Conservation (phyloP, 1,140 invertebrate species). For the Apis cerana region DNA sequence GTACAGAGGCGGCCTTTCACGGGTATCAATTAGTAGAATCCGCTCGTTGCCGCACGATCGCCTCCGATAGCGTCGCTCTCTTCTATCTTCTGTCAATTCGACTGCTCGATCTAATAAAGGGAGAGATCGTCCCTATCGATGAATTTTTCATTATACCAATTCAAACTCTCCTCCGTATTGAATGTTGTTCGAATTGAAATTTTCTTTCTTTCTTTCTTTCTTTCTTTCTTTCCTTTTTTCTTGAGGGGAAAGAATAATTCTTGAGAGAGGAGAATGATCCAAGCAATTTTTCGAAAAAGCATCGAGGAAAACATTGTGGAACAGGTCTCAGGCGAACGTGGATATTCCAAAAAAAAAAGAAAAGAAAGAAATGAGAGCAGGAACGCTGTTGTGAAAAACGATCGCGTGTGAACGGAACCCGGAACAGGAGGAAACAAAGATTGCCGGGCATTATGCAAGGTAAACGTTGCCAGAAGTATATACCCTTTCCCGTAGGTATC, state of each 20-base stretch:
- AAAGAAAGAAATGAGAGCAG: neutral
- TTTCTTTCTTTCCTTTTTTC: neutral
- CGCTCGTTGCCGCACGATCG: constrained; percentile 36
- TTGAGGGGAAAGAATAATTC: neutral
- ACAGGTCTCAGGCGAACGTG: too few species aligned
- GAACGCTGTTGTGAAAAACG: neutral
- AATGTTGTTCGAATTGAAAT: neutral
- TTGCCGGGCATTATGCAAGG: constrained; percentile 67
- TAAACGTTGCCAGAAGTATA: constrained; percentile 62
- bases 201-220: neutral
- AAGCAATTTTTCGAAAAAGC: too few species aligned
- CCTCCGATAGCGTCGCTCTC: constrained; percentile 9
- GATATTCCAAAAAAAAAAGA: too few species aligned
- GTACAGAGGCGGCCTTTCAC: constrained; percentile 63
- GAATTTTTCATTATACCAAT: neutral
- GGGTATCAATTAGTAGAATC: constrained; percentile 65
- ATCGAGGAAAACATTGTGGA: too few species aligned
- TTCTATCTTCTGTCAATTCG: neutral
- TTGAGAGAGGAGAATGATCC: too few species aligned
- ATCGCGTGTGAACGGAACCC: constrained; percentile 11
- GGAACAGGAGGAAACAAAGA: constrained; percentile 58
- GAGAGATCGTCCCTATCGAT: neutral
- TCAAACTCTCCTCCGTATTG: neutral
- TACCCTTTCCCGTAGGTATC: constrained; percentile 58
- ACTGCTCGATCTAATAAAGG: constrained; percentile 4